Evolutionary conservation across 2,113 vertebrate species (phyloP).

Genomic region (Myxocyprinus asiaticus): DNA sequence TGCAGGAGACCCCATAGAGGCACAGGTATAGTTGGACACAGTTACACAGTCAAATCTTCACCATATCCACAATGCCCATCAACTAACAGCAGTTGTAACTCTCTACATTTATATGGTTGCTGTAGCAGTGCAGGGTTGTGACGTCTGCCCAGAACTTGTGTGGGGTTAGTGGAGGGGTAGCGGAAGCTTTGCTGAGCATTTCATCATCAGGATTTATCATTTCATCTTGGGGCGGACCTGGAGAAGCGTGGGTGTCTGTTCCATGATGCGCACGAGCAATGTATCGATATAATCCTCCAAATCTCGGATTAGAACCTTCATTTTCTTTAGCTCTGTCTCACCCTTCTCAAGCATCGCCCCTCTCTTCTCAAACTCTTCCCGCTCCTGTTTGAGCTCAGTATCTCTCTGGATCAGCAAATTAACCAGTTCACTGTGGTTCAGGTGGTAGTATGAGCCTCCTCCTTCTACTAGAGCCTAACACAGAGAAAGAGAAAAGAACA

Average conservation of each 20-base stretch:
- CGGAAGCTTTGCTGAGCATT: slow-evolving; percentile 12
- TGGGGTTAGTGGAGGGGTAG: slow-evolving; percentile 7
- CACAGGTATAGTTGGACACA: slow-evolving; percentile 48
- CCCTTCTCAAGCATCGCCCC: slow-evolving; percentile 83
- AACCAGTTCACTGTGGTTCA: slow-evolving; percentile 93
- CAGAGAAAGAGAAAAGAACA: not conserved
- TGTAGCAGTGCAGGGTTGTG: slow-evolving; percentile 37
- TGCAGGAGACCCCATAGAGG: not conserved
- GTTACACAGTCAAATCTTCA: slow-evolving; percentile 65
- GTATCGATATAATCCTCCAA: slow-evolving; percentile 98
- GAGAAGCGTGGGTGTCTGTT: slow-evolving; percentile 90
- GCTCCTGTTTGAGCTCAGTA: slow-evolving; percentile 78
- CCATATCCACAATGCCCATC: slow-evolving; percentile 52
- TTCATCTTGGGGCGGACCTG: slow-evolving; percentile 82
- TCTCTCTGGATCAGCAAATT: slow-evolving; percentile 84
- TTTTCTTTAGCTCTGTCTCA: slow-evolving; percentile 84
- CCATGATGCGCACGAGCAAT: slow-evolving; percentile 96
- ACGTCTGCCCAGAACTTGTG: slow-evolving; percentile 18
- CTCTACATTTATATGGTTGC: slow-evolving; percentile 67
- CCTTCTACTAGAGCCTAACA: slow-evolving; percentile 72
- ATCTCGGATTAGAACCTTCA: slow-evolving; percentile 84
- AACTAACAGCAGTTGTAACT: slow-evolving; percentile 51
- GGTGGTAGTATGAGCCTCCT: slow-evolving; percentile 89
- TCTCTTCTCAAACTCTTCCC: slow-evolving; percentile 80
- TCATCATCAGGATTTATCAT: slow-evolving; percentile 56